These are phyloP conservation scores for Gallinago media DNA, from an alignment of 2,113 vertebrate genomes.

Conservation along the genomic window DNA sequence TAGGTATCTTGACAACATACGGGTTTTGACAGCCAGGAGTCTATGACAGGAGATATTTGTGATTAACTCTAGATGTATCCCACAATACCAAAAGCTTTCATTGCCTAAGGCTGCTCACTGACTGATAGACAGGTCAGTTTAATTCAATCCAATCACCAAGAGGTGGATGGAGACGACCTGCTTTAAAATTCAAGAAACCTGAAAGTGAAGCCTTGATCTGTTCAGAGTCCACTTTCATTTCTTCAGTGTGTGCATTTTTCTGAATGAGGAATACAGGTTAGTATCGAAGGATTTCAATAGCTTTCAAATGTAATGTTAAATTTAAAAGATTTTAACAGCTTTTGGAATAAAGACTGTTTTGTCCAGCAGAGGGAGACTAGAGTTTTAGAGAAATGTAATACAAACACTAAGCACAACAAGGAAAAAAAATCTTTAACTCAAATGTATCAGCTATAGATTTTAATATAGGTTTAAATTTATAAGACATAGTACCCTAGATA, in stretches of 20 bases:
- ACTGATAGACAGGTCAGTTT: not conserved
- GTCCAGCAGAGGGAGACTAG: conserved; percentile 37
- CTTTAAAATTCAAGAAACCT: not conserved
- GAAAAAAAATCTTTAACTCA: not conserved
- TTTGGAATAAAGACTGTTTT: not conserved
- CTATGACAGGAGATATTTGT: not conserved
- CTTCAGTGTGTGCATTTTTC: not conserved
- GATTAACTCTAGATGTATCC: not conserved
- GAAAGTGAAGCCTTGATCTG: not conserved
- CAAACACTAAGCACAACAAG: not conserved
- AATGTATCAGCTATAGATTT: not conserved
- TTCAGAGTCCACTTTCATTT: not conserved
- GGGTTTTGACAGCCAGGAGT: not conserved
- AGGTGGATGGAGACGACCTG: not conserved
- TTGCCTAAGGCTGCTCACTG: not conserved
- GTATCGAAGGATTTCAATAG: not conserved
- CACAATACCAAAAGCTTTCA: not conserved
- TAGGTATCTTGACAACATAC: not conserved
- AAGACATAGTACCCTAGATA: not conserved
- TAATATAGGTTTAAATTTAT: not conserved
- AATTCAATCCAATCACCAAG: not conserved
- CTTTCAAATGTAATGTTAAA: not conserved
- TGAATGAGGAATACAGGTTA: not conserved
- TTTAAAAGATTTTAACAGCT: not conserved
- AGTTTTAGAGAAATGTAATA: not conserved